Evolutionary conservation across 2,888 invertebrate genomes (phyloP), one percentile per base, ranked within the genome.

Genomic region (Pseudoips prasinana): DNA sequence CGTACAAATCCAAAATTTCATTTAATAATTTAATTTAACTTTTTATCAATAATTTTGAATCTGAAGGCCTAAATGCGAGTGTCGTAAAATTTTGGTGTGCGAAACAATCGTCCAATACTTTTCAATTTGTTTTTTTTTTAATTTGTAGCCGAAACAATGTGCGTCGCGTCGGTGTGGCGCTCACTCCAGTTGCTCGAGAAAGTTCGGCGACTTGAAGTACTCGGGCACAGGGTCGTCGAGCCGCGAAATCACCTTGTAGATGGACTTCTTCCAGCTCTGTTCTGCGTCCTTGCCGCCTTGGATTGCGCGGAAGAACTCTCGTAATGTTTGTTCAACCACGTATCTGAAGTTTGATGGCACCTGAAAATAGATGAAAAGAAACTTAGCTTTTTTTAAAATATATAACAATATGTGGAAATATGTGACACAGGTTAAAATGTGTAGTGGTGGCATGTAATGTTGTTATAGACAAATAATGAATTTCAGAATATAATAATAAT

Each of bases 181-280:
- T 83, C 92, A 98, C 93, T 98, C 98, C 75, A 99, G 93, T 87
- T 98, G 98, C 85, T 99, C 98, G 89, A 99, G 94, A 92, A 99
- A 99, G 91, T 98, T 98, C 61, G 98, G 98, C 72, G 98, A 97
- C 89, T 99, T 99, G 93, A 99, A 99, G 91, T 98, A 99, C 83
- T 99, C 99, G 60, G 99, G 99, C 70, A 99, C 97, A 52, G 96
- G 95, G 89, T 99, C 99, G 90, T 99, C 99, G 90, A 99, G 92
- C 80, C 99, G 94, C 69, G 98, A 98, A 88, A 99, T 99, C 73
- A 99, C 95, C 89, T 99, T 99, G 92, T 99, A 99, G 89, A 99
- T 99, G 71, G 98, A 95, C 89, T 99, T 99, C 91, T 99, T 99
- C 99, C 99, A 99, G 73, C 98, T 98, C 85, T 98, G 99, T 80